Evolutionary conservation across 2,113 vertebrate species (phyloP), one percentile per base, ranked within the genome.

Genomic region (Alouatta palliata): DNA sequence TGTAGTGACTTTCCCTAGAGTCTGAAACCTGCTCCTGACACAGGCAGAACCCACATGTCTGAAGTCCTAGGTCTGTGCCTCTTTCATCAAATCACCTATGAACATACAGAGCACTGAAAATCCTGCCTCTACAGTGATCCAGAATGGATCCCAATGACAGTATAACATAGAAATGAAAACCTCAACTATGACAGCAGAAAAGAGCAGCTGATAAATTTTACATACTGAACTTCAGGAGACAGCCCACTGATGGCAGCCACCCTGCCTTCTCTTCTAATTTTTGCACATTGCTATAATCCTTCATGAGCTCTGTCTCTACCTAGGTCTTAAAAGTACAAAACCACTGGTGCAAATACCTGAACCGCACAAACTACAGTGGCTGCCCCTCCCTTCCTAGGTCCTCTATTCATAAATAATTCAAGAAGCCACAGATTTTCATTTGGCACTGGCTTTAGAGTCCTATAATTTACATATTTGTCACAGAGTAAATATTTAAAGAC

Each of bases 161-260:
- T 12, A 8, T 1, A 14, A 49, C 12, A 16, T 6, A 56, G 10
- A 56, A 58, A 3, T 43, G 71, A 73, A 76, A 73, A 32, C 64
- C 61, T 45, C 52, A 47, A 21, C 14, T 2, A 2, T 1, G 5
- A 40, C 3, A 14, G 23, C 27, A 66, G 32, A 68, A n/a, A 35
- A 52, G 27, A 88, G 47, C 14, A 6, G n/a, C 35, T 13, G 27
- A 37, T 1, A 3, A 17, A 13, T 2, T 32, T 12, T 6, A 61
- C 8, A 0, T 8, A 61, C 5, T 8, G 6, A 77, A 35, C 17
- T 9, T 12, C 16, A 68, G 23, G 49, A 4, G 5, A 19, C 0
- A 30, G 2, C 6, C 6, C 0, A 4, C 8, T 11, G 1, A 3
- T 0, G 2, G 7, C 61, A 40, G 6, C 37, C 32, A 11, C 5